Base-by-base conservation (phyloP, 2,797 vertebrate species). In the Florisuga fusca region DNA sequence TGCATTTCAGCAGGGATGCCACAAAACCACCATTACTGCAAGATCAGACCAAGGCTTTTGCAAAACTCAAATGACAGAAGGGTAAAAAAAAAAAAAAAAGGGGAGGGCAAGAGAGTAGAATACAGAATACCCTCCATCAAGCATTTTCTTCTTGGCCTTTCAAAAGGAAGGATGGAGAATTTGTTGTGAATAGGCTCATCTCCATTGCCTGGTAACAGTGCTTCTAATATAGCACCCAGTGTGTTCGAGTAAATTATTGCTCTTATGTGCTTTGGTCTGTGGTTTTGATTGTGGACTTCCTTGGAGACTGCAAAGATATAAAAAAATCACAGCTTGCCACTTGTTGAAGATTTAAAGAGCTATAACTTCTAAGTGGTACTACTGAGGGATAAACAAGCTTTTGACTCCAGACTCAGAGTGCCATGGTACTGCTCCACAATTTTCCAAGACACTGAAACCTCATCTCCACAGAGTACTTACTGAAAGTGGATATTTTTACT, bases 251-350 rank as follows among this genome's bases (percentile, higher is more conserved):
- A 50, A 85, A 43, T 64, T 5, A 55, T 78, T 79, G 45, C 31
- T 55, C 63, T 73, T 76, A 75, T 63, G 12, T 66, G 31, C 63
- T 78, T 59, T 51, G 61, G 36, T 75, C 73, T 88, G 62, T 75
- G 71, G 90, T 66, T 95, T 68, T 78, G 55, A 68, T 90, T 38
- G 51, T 63, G 46, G 90, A 22, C 63, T 82, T 89, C 64, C 75
- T 55, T 33, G 25, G 75, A 71, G 68, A 67, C 55, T 38, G 20
- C 68, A 59, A 58, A 84, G 38, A 72, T 86, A 48, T 41, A 41
- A 41, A 41, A 81, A 92, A 87, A 86, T 73, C 79, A 59, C 43
- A 62, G 34, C 55, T 92, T 87, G 33, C 50, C 34, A 78, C 29
- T 31, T 63, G 23, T 5, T 33, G 76, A 78, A 72, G 43, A 76